Percentiles rank a stretch among this genome's conserved stretches.
Conservation (phyloP, 1,140 invertebrate genomes). For the Formica exsecta region DNA sequence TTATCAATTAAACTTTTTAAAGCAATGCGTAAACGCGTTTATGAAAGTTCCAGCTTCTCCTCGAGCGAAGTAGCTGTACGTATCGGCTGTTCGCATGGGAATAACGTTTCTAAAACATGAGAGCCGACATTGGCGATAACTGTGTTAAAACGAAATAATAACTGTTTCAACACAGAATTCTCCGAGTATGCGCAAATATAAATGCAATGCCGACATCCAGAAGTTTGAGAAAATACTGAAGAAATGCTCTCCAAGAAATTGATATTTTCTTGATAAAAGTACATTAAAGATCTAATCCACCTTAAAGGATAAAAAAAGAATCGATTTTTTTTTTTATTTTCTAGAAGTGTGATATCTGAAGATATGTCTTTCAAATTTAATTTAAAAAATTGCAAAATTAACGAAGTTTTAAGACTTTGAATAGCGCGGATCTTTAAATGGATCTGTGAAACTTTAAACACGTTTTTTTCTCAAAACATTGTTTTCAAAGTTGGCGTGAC, state of each 20-base stretch:
- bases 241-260: not conserved
- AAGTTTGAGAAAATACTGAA: slow-evolving; percentile 7
- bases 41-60: slow-evolving; percentile 20
- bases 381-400: no score
- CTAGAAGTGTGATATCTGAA: no score
- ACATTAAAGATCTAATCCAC: no score
- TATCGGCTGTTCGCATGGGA: not conserved
- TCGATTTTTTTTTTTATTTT: no score
- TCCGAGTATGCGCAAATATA: slow-evolving; percentile 8
- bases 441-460: no score
- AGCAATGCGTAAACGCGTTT: slow-evolving; percentile 5
- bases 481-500: no score
- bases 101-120: slow-evolving; percentile 24
- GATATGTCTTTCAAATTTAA: no score
- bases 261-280: not conserved
- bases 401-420: no score
- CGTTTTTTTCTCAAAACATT: no score
- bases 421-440: no score
- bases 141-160: slow-evolving; percentile 39
- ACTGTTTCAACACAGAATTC: not conserved
- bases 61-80: not conserved
- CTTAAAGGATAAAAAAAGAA: no score
- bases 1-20: slow-evolving; percentile 16
- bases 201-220: not conserved
- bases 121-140: slow-evolving; percentile 29